These are phyloP conservation scores for Rhynchonycteris naso DNA, from an alignment of 2,797 vertebrate genomes.

Conservation along the genomic window DNA sequence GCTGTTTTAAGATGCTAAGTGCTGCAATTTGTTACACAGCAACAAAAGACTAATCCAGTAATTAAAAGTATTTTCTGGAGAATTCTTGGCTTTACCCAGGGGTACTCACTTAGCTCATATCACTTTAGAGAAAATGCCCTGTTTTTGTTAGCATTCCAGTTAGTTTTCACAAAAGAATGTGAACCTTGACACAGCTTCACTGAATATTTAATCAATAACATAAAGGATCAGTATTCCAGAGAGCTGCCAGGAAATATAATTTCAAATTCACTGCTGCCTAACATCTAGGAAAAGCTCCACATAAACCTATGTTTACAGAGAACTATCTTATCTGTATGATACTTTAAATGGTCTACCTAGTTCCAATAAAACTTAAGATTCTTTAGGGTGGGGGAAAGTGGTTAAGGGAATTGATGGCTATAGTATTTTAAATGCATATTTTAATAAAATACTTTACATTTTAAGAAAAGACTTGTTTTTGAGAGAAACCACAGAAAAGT, in stretches of 20 bases:
- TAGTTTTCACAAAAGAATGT: constrained; percentile 18
- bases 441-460: constrained; percentile 18
- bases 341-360: neutral
- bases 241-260: neutral
- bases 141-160: neutral
- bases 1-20: neutral
- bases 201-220: constrained; percentile 18
- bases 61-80: constrained; percentile 23
- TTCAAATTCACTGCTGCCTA: neutral
- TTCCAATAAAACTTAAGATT: neutral
- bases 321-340: neutral
- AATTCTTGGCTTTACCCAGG: neutral
- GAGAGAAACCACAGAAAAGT: neutral
- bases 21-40: neutral
- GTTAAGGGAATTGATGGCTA: neutral
- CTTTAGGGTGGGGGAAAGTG: neutral
- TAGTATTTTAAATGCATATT: constrained; percentile 3
- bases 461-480: neutral
- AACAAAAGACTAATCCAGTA: neutral
- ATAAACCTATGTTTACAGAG: neutral
- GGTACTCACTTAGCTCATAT: neutral
- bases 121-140: neutral
- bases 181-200: neutral
- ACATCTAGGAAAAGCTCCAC: neutral
- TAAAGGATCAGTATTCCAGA: neutral